Base-by-base conservation (phyloP, 1,140 invertebrate genomes). In the Lineus longissimus region DNA sequence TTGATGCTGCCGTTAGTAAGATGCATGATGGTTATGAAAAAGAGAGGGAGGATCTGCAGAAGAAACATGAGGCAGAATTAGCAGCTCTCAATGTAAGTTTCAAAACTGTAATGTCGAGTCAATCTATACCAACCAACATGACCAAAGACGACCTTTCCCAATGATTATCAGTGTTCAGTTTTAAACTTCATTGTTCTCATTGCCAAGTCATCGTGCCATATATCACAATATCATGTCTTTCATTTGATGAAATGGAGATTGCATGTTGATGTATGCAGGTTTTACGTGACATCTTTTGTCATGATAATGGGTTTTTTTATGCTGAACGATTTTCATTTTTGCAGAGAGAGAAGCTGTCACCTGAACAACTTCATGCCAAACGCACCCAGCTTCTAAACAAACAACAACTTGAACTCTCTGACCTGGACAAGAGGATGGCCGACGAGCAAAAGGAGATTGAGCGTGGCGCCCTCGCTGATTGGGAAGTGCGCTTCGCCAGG, bases 401-500 rank as follows among this genome's bases (percentile, higher is more conserved):
- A 41, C 77, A 79, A n/a, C 74, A 78, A 63, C 33, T 77, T 41
- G 75, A 78, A 65, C 58, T 77, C 33, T 67, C 73, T 55, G 68
- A 65, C 22, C 69, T 79, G 0, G 76, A 79, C 17, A 67, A 65
- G 47, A 69, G 69, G 51, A 62, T 73, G 23, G 43, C 62, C 0
- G 62, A 68, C 17, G 75, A 79, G 54, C 74, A 75, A 62, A 57
- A 59, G 13, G 68, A 74, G 13, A 67, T 75, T 19, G 73, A 79
- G 63, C 63, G 63, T 7, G 71, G 69, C 17, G 75, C 76, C 0
- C 60, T 76, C 2, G 62, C 71, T 17, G 75, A 79, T 65, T 79
- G 77, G 76, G 76, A 79, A 60, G 73, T 78, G 1, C 47, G 62
- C 27, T 79, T 71, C 70, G 76, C 77, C n/a, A 64, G 72, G n/a